phyloP scores from a whole-genome alignment of 2,113 vertebrate species.

The Megaptera novaeangliae region DNA sequence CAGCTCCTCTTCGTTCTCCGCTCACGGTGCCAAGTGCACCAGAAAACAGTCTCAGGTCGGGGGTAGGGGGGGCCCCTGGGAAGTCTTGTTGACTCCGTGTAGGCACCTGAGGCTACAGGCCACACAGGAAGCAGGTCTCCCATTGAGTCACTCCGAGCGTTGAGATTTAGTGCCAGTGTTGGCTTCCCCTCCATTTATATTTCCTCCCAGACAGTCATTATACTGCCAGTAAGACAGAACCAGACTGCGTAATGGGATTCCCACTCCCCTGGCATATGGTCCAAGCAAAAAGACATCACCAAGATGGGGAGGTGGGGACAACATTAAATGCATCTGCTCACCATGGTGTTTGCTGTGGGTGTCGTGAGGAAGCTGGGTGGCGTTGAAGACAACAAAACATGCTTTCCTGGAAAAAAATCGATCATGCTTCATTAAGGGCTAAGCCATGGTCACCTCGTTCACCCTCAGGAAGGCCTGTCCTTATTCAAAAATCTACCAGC shows the following conservation, averaged over 20 bases:
- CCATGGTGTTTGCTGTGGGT: slow-evolving; percentile 54
- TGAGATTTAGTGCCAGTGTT: fast-evolving
- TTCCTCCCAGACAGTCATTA: not conserved
- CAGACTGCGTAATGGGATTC: fast-evolving
- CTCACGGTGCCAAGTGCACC: not conserved
- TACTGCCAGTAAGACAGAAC: not conserved
- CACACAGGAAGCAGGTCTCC: too few relatives aligned
- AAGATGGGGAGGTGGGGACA: too few relatives aligned
- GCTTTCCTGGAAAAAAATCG: slow-evolving; percentile 69
- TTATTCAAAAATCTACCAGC: too few relatives aligned
- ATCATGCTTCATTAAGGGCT: fast-evolving
- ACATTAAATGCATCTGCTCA: slow-evolving; percentile 44
- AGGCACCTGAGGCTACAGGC: not conserved
- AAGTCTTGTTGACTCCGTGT: not conserved
- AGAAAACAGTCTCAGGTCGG: fast-evolving
- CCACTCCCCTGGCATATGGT: fast-evolving
- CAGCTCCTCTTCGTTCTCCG: not conserved
- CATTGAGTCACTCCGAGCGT: not conserved
- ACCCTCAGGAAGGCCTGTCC: not conserved
- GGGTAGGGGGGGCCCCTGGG: fast-evolving
- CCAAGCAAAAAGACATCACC: not conserved
- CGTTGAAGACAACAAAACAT: slow-evolving; percentile 57
- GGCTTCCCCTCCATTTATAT: not conserved
- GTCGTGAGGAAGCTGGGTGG: slow-evolving; percentile 26
- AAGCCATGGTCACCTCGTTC: fast-evolving